These are phyloP conservation scores for Chiridota heheva DNA, from an alignment of 35 echinoderm and acorn worm species.

Conservation along the genomic window DNA sequence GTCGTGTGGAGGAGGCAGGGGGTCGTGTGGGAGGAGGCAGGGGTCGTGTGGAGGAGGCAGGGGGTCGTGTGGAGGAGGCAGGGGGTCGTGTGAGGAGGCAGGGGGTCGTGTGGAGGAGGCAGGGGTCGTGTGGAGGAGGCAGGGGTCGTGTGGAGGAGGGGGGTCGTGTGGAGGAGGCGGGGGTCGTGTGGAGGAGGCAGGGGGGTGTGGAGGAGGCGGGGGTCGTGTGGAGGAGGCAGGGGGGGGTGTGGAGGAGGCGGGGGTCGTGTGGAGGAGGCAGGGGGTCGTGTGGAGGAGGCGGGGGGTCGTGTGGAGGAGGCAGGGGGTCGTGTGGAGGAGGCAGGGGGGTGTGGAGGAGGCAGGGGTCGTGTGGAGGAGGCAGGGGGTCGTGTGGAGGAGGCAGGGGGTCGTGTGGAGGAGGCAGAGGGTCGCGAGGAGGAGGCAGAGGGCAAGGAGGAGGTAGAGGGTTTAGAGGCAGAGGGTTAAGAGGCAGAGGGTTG, in stretches of 20 bases:
- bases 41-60: neutral
- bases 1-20: neutral
- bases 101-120: neutral
- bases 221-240: neutral
- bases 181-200: neutral
- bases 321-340: neutral
- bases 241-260: neutral
- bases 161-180: neutral
- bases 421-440: neutral
- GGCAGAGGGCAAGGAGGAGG: neutral
- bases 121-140: neutral
- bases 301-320: neutral
- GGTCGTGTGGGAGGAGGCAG: too few species aligned
- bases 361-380: too few species aligned
- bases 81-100: neutral
- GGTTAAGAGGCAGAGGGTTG: neutral
- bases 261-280: neutral
- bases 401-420: neutral
- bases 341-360: too few species aligned
- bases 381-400: neutral
- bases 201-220: neutral
- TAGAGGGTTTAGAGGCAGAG: neutral
- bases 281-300: neutral
- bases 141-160: neutral
- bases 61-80: neutral